Percentiles rank a stretch among this genome's conserved stretches.
Evolutionary conservation across 2,888 invertebrate genomes (phyloP).

Genomic region (Seira ritae): DNA sequence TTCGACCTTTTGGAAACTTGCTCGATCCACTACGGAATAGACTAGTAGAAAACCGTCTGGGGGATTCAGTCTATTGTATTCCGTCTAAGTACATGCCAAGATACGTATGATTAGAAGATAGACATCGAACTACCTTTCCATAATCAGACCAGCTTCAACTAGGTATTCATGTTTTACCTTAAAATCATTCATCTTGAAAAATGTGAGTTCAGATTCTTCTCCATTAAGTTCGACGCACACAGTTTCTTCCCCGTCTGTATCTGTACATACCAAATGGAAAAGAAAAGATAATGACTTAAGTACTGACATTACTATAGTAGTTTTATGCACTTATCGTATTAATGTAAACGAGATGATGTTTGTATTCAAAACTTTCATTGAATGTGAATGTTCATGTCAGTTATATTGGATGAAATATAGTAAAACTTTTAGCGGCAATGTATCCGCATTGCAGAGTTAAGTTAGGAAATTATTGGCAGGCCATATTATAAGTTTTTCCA

Average conservation of each 20-base stretch:
- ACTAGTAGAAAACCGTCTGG: constrained; percentile 92
- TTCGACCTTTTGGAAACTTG: constrained; percentile 89
- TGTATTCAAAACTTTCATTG: too few relatives aligned
- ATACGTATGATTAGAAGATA: constrained; percentile 39
- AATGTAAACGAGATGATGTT: too few relatives aligned
- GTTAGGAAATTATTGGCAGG: too few relatives aligned
- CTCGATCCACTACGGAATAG: constrained; percentile 94
- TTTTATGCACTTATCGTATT: too few relatives aligned
- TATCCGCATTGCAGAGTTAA: too few relatives aligned
- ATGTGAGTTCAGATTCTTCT: constrained; percentile 93
- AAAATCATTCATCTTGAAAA: constrained; percentile 84
- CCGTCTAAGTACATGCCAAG: constrained; percentile 79
- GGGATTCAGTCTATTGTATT: constrained; percentile 83
- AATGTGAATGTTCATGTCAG: too few relatives aligned
- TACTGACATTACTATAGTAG: background rate
- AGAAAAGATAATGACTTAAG: constrained; percentile 26
- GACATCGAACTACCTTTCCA: too few relatives aligned
- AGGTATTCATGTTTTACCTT: constrained; percentile 80
- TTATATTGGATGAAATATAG: too few relatives aligned
- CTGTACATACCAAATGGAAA: constrained; percentile 77
- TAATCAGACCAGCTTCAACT: background rate
- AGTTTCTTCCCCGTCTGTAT: constrained; percentile 86
- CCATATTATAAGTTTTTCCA: too few relatives aligned
- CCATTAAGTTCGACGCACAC: constrained; percentile 95
- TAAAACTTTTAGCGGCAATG: too few relatives aligned